Evolutionary conservation across 2,797 vertebrate species (phyloP).

Genomic region (Bucorvus abyssinicus): DNA sequence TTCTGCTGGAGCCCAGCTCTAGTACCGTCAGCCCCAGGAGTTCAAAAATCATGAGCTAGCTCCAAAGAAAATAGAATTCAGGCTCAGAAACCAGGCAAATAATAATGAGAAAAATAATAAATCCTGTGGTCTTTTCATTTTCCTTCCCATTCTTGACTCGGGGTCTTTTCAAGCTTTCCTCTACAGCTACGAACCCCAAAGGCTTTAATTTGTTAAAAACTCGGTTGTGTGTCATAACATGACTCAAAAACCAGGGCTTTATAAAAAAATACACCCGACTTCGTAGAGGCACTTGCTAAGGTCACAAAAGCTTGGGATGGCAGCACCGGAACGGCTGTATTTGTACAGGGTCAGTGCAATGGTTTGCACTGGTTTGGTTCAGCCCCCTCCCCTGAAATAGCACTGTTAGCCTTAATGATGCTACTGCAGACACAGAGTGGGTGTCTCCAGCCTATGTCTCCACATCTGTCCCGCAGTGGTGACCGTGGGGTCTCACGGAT

Average conservation of each 20-base stretch:
- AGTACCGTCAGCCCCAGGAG: not conserved
- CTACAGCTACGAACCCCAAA: not conserved
- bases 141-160: not conserved
- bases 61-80: constrained; percentile 2
- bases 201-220: not conserved
- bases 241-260: not conserved
- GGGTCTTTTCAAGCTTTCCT: not conserved
- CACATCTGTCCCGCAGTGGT: not conserved
- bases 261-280: not conserved
- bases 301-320: not conserved
- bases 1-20: not conserved
- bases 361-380: not conserved
- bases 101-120: constrained; percentile 10
- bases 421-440: not conserved
- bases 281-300: not conserved
- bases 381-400: not conserved
- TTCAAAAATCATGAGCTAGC: not conserved
- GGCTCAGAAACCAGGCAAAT: constrained; percentile 3
- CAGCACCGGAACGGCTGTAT: not conserved
- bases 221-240: not conserved
- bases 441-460: fast-evolving
- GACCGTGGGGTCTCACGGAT: fast-evolving
- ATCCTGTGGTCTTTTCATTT: not conserved
- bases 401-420: fast-evolving
- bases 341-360: not conserved